Conservation (phyloP, 2,113 vertebrate species). For the Xenotilapia leptura region DNA sequence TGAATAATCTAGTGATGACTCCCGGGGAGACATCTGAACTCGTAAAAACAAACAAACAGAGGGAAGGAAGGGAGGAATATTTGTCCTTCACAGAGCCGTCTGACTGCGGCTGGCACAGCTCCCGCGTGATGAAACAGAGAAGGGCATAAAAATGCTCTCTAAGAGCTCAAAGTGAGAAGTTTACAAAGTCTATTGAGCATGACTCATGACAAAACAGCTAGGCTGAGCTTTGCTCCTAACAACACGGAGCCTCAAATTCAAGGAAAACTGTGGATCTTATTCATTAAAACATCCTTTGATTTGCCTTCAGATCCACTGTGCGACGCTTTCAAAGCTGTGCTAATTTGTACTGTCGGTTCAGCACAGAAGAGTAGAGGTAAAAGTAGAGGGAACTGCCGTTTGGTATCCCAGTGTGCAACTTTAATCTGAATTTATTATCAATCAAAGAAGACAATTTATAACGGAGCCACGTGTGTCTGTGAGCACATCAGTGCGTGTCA, state of each 20-base stretch:
- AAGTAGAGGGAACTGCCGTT: background rate
- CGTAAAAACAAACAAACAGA: slow-evolving; percentile 28
- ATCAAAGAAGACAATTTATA: background rate
- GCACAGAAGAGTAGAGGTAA: background rate
- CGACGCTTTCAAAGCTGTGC: background rate
- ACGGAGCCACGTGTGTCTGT: background rate
- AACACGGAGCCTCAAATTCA: background rate
- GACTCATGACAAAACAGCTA: background rate
- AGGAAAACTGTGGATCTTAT: background rate
- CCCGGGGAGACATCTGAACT: slow-evolving; percentile 34
- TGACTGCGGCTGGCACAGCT: background rate
- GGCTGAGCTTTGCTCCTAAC: background rate
- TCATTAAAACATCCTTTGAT: slow-evolving; percentile 28
- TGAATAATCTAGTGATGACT: slow-evolving; percentile 44
- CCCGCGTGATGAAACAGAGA: background rate
- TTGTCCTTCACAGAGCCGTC: slow-evolving; percentile 11
- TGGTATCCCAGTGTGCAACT: background rate
- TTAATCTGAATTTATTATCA: background rate
- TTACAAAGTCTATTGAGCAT: background rate
- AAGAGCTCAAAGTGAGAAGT: background rate
- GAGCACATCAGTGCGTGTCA: background rate
- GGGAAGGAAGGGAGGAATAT: background rate
- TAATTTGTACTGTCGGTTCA: background rate
- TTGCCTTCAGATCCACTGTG: background rate
- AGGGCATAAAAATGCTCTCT: background rate